Conservation (phyloP, 2,797 vertebrate species). For the Malacoraja senta region DNA sequence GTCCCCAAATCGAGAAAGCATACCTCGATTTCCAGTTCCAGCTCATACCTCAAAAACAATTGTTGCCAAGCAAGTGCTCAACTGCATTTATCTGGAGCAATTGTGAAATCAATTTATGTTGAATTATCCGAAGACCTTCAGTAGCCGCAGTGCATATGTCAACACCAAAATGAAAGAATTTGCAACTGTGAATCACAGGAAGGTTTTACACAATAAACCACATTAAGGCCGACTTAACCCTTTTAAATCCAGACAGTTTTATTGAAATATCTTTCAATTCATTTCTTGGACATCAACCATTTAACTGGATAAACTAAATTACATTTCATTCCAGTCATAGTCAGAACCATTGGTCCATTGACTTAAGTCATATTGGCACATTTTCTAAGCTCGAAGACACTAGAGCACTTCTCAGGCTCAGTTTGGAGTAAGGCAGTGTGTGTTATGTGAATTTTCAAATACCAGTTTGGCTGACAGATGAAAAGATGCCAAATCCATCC, state of each 20-base stretch:
- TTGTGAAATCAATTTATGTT: too few species aligned
- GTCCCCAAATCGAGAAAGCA: neutral
- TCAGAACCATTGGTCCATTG: slow-evolving; percentile 6
- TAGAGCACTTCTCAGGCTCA: slow-evolving; percentile 11
- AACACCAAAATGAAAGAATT: neutral
- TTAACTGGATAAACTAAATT: neutral
- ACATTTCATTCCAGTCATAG: neutral
- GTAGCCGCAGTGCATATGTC: neutral
- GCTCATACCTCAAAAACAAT: neutral
- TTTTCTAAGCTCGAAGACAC: neutral
- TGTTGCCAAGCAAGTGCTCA: too few species aligned
- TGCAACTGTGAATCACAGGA: slow-evolving; percentile 23
- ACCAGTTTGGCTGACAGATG: neutral
- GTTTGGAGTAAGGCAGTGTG: neutral
- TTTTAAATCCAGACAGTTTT: slow-evolving; percentile 26
- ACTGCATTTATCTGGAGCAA: too few species aligned
- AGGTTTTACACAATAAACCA: slow-evolving; percentile 13
- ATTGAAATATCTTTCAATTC: neutral
- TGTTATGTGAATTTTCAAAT: neutral
- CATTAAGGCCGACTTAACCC: slow-evolving; percentile 1
- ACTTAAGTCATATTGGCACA: slow-evolving; percentile 23
- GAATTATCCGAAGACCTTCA: neutral
- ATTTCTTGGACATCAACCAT: slow-evolving; percentile 10
- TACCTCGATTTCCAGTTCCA: too few species aligned
- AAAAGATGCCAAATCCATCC: neutral